These are phyloP conservation scores for Apomyelois bistriatella DNA, from an alignment of 2,888 invertebrate genomes.

Conservation along the genomic window DNA sequence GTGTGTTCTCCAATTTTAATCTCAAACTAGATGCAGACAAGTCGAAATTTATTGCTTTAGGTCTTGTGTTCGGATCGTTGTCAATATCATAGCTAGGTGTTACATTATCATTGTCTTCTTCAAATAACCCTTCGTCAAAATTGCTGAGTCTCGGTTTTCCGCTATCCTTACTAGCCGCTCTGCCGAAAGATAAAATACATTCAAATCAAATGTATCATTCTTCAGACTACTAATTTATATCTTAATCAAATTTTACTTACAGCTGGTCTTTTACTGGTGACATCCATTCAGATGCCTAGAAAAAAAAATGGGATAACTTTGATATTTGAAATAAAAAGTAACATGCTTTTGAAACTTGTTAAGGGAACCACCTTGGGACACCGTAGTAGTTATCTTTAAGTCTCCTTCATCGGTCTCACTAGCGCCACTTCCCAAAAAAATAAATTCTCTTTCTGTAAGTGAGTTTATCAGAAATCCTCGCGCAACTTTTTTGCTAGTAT, in stretches of 20 bases:
- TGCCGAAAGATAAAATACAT: background rate
- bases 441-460: too few species aligned
- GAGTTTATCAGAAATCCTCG: too few species aligned
- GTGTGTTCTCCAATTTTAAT: conserved; percentile 40
- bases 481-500: too few species aligned
- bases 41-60: conserved; percentile 14
- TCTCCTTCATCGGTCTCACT: too few species aligned
- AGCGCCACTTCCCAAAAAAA: too few species aligned
- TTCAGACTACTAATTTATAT: too few species aligned
- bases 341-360: too few species aligned
- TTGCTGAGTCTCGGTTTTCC: conserved; percentile 22
- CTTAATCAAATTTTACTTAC: conserved; percentile 38
- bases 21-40: conserved; percentile 34
- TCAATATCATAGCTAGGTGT: background rate
- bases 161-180: conserved; percentile 23
- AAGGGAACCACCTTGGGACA: too few species aligned
- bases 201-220: background rate
- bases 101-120: conserved; percentile 25
- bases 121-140: conserved; percentile 22
- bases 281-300: conserved; percentile 60
- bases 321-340: too few species aligned
- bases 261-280: conserved; percentile 50
- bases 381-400: too few species aligned
- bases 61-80: background rate
- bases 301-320: background rate